Evolutionary conservation across 2,797 vertebrate genomes (phyloP), one percentile per base, ranked within the genome.

Genomic region (Gila robusta): DNA sequence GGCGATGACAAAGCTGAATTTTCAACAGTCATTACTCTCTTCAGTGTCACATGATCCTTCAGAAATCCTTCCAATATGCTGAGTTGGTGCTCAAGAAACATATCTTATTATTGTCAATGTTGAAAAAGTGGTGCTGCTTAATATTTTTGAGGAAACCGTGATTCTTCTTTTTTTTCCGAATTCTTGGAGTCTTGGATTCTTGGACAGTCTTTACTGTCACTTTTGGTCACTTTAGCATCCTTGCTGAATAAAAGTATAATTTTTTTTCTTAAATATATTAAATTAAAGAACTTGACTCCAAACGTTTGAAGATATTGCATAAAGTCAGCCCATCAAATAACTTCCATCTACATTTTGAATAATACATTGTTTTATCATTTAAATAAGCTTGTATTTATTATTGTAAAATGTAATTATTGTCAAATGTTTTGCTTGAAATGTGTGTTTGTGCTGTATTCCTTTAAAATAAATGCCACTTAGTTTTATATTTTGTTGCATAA

Each of bases 401-500:
- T 21, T 32, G 26, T 52, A 10, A 32, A 74, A 32, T 47, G 41
- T 49, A 26, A 26, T 5, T 73, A 47, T 19, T 26, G 41, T 47
- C 4, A 73, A 73, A 73, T 49, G 44, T 32, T 49, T 49, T 1
- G 44, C 9, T 74, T 73, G 26, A 28, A 49, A 28, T 5, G n/a
- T n/a, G 54, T 52, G 44, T 32, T 52, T 52, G 47, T 23, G 9
- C 17, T 52, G 41, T 10, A 19, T 28, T 19, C 19, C 17, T 52
- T 52, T 52, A 74, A 76, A 52, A 74, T 32, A 12, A 76, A 76
- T 35, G 10, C 5, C 17, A 52, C 26, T 6, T 28, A 9, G 17
- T 74, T 74, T 52, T 17, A 76, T 23, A 54, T 35, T 7, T 54
- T 76, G 28, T 76, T 76, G 56, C 37, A 39, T 56, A 77, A 37